Evolutionary conservation across 2,797 vertebrate species (phyloP), one percentile per base, ranked within the genome.

Genomic region (Poeciliopsis paucimaculata): DNA sequence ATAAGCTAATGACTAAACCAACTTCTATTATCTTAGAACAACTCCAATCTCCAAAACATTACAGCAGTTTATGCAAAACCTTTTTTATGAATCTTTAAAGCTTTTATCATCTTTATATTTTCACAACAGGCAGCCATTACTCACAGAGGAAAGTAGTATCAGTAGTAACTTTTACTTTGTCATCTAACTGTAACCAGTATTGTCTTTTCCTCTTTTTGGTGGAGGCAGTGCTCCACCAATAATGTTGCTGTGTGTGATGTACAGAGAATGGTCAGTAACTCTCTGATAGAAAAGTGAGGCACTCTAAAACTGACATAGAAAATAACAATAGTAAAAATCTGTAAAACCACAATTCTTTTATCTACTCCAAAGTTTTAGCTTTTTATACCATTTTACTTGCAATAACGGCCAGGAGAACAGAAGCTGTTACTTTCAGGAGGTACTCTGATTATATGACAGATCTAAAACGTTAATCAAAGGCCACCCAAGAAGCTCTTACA

Each of bases 381-480:
- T 31, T 64, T 36, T 36, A 36, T 36, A 20, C 16, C 60, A 36
- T 6, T 64, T 64, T 34, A 20, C 16, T 20, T 20, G 16, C 36
- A 64, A 64, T 36, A 60, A 60, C 1, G 5, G n/a, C n/a, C 55
- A 60, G n/a, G 6, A 16, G 57, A 31, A 8, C 28, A 62, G 15
- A 34, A 34, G 31, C 60, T 18, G 31, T 3, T 62, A 62, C 28
- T 15, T 62, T 34, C 28, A 34, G 31, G 55, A 57, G 53, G 26
- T 28, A 96, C 96, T 97, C 97, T 95, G 96, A 97, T 98, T 95
- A 93, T 93, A 96, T 94, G 89, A 92, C 90, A 93, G 95, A 95
- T 96, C 97, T 96, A 97, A 97, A 53, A 97, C 97, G 96, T 96
- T 97, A 96, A 97, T 96, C 93, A 93, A 89, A 92, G 91, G 94